These are phyloP conservation scores for Champsocephalus gunnari DNA, from an alignment of 2,797 vertebrate genomes.

Conservation along the genomic window DNA sequence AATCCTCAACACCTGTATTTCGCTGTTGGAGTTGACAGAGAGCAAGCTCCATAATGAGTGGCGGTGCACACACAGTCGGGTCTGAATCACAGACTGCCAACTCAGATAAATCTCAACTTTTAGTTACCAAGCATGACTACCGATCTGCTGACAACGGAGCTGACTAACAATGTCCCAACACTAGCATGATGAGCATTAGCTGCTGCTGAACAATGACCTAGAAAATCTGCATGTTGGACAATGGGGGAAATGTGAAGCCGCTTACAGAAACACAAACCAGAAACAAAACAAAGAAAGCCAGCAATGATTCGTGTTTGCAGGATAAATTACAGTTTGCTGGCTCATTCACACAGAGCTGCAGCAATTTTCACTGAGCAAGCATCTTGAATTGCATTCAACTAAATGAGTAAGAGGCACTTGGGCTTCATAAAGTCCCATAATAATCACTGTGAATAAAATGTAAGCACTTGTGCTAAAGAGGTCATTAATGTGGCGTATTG, in stretches of 20 bases:
- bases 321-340: constrained; percentile 47
- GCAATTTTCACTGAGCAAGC: constrained; percentile 50
- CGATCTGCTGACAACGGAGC: constrained; percentile 50
- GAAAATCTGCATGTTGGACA: constrained; percentile 25
- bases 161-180: constrained; percentile 38
- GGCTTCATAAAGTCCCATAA: constrained; percentile 36
- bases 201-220: constrained; percentile 23
- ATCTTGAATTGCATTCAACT: constrained; percentile 44
- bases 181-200: constrained; percentile 21
- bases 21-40: constrained; percentile 41
- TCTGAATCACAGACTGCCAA: constrained; percentile 54
- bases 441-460: constrained; percentile 44
- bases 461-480: constrained; percentile 56
- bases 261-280: constrained; percentile 4
- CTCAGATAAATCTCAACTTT: constrained; percentile 55
- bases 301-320: constrained; percentile 39
- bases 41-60: constrained; percentile 59
- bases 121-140: constrained; percentile 41
- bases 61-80: constrained; percentile 21
- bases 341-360: constrained; percentile 47
- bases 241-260: constrained; percentile 17
- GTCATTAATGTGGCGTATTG: constrained; percentile 58
- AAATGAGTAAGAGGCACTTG: constrained; percentile 44
- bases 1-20: constrained; percentile 58
- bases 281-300: not conserved